Conservation (phyloP, 2,113 vertebrate species). For the Rhinoderma darwinii region DNA sequence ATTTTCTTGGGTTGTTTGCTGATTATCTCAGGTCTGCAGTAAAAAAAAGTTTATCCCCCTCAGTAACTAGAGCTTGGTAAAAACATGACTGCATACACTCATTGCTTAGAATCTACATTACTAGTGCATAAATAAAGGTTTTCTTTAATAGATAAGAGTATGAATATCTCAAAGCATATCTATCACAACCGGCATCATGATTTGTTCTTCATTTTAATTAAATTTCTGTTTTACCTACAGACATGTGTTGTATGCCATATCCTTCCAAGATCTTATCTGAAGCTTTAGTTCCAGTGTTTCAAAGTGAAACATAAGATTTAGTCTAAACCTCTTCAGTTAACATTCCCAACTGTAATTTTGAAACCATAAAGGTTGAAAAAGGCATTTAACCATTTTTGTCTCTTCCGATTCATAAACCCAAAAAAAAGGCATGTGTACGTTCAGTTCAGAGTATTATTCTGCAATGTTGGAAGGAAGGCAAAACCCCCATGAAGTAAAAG, state of each 20-base stretch:
- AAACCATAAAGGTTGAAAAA: not conserved
- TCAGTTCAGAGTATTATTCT: too few species aligned
- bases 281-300: not conserved
- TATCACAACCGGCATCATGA: not conserved
- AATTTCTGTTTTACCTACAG: slow-evolving; percentile 1
- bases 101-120: not conserved
- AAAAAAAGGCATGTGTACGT: too few species aligned
- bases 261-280: slow-evolving; percentile 1
- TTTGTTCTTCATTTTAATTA: slow-evolving; percentile 22
- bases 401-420: not conserved
- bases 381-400: not conserved
- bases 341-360: not conserved
- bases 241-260: not conserved
- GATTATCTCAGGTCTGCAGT: not conserved
- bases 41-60: not conserved
- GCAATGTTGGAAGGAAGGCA: too few species aligned
- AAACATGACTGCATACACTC: not conserved
- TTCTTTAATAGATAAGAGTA: not conserved
- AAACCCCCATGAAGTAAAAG: too few species aligned
- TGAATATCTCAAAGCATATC: not conserved
- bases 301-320: not conserved
- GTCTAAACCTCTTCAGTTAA: not conserved
- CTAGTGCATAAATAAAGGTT: not conserved
- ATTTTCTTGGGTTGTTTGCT: not conserved
- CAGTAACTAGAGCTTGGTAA: not conserved